Base-by-base conservation (phyloP, 2,888 invertebrate genomes). In the Atrina japonica region DNA sequence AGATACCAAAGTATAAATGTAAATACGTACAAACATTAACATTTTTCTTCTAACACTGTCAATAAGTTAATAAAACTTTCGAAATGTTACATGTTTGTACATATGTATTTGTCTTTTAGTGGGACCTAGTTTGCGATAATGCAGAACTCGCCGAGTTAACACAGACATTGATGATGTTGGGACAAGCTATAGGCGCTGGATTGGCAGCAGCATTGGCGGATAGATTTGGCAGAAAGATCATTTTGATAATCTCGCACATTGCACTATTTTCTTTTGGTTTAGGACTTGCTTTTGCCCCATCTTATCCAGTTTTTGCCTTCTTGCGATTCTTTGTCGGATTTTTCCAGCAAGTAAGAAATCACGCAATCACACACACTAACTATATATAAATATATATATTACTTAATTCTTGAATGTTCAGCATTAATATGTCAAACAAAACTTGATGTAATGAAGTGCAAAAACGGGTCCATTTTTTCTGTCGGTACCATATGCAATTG, bases 111-210 rank as follows among this genome's bases (percentile, higher is more conserved):
- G 3, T 29, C n/a, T 70, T 67, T 29, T 71, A 84, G 84, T 83
- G 81, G 81, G 72, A 77, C 40, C 72, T 88, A 53, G 86, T 88
- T 0, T 88, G 88, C 64, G 80, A 79, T 11, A 70, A 77, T 47
- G 66, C 81, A 23, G 77, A 80, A 41, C 74, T 85, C 40, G 78
- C 81, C 18, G 82, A 85, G 30, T 74, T 84, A 18, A 80, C 84
- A 0, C 88, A 88, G 75, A 82, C 86, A 0, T 63, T 86, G 35
- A 81, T 85, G 47, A 71, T 79, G 29, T 72, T 77, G 3, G 88
- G 88, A 1, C 85, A 86, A 60, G 84, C 83, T 29, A 65, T 84
- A 3, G 87, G 87, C 1, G 85, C 87, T n/a, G 59, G 85, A 7
- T 27, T 79, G 2, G 81, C 82, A 67, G 79, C 86, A 0, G 72